Evolutionary conservation across 2,113 vertebrate species (phyloP).

Genomic region (Salvelinus fontinalis): DNA sequence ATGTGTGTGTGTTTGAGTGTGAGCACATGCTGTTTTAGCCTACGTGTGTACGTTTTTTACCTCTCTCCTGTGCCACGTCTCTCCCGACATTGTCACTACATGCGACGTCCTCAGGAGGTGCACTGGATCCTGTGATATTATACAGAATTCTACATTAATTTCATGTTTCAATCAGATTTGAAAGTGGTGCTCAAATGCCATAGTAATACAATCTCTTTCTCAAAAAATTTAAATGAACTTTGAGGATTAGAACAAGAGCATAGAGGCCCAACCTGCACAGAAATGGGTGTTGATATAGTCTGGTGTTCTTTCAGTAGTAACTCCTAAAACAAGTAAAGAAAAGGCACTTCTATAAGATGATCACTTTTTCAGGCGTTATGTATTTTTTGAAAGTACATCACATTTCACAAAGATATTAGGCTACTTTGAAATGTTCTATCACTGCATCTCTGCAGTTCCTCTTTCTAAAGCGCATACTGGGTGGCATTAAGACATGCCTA

Average conservation of each 20-base stretch:
- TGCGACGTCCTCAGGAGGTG: neutral
- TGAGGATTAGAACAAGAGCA: neutral
- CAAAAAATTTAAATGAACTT: neutral
- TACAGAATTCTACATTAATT: neutral
- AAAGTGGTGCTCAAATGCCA: neutral
- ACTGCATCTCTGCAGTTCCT: no score
- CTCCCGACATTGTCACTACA: neutral
- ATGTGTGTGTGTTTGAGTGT: neutral
- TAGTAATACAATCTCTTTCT: neutral
- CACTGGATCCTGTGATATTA: conserved; percentile 15
- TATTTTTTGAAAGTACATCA: no score
- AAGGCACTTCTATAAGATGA: neutral
- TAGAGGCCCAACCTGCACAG: neutral
- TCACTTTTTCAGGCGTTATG: no score
- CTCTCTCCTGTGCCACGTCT: neutral
- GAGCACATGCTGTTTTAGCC: neutral
- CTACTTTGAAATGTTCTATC: no score
- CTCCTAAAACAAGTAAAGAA: conserved; percentile 18
- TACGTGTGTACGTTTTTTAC: conserved; percentile 10
- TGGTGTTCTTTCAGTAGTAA: neutral
- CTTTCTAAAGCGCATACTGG: no score
- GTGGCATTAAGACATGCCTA: no score
- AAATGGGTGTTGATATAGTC: neutral
- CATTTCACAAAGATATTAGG: no score
- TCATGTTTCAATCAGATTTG: neutral